A percentile compares a stretch with the other conserved stretches of the same genome.
Conservation (phyloP, 2,888 invertebrate genomes). For the Tetragnatha montana region DNA sequence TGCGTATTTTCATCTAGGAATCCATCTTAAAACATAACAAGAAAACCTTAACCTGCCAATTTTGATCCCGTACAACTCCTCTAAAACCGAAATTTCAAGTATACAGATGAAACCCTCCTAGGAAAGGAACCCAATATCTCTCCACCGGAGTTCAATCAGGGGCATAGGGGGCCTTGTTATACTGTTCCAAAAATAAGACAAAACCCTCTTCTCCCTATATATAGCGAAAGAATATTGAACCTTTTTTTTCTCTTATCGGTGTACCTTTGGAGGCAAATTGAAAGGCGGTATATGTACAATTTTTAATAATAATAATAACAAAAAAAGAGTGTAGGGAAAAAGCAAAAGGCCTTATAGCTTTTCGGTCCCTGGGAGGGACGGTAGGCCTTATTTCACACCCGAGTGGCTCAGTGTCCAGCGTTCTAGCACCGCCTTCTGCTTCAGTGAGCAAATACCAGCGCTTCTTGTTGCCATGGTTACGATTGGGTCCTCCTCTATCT, state of each 20-base stretch:
- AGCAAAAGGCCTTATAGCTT: slow-evolving; percentile 45
- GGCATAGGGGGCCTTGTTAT: not conserved
- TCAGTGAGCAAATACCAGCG: slow-evolving; percentile 70
- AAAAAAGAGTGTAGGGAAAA: slow-evolving; percentile 25
- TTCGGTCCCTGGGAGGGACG: slow-evolving; percentile 54
- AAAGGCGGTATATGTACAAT: slow-evolving; percentile 58
- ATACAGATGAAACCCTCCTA: not conserved
- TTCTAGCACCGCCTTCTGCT: slow-evolving; percentile 70
- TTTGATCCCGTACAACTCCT: not conserved
- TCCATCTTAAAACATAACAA: too few species aligned
- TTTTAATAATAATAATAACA: slow-evolving; percentile 56
- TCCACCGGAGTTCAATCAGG: slow-evolving; percentile 52
- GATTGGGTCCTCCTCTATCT: slow-evolving; percentile 44
- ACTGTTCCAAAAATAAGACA: slow-evolving; percentile 11
- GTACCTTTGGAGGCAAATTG: slow-evolving; percentile 64
- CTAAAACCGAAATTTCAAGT: not conserved
- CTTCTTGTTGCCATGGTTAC: slow-evolving; percentile 68
- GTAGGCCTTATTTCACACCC: slow-evolving; percentile 71
- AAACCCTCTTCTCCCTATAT: not conserved
- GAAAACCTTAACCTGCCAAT: not conserved
- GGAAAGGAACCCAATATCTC: slow-evolving; percentile 34
- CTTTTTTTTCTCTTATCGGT: slow-evolving; percentile 13
- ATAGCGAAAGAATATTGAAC: slow-evolving; percentile 5
- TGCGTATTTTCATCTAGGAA: too few species aligned
- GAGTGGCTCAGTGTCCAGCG: slow-evolving; percentile 67